A percentile compares a stretch with the other conserved stretches of the same genome.
Conservation (phyloP, 2,797 vertebrate species). For the Emydoidea blandingii region DNA sequence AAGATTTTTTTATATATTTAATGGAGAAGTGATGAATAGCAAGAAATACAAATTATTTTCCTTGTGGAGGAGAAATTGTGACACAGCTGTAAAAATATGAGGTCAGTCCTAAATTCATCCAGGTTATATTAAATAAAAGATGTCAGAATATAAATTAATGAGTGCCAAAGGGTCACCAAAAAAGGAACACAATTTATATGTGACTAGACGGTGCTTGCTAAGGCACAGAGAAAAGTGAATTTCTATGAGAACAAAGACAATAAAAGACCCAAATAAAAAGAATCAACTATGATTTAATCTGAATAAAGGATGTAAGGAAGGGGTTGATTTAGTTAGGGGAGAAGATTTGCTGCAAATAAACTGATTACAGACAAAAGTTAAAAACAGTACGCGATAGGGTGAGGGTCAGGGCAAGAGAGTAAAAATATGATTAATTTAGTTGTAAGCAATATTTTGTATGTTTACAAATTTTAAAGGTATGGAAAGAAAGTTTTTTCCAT, state of each 20-base stretch:
- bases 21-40: neutral
- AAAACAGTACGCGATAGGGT: neutral
- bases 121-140: neutral
- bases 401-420: neutral
- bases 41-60: neutral
- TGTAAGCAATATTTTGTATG: neutral
- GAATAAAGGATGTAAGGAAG: neutral
- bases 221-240: slow-evolving; percentile 8
- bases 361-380: neutral
- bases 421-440: neutral
- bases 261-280: neutral
- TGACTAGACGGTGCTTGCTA: neutral
- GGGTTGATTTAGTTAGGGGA: neutral
- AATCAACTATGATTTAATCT: neutral
- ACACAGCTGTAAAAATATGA: slow-evolving; percentile 29
- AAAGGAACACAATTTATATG: neutral
- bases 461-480: neutral
- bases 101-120: neutral
- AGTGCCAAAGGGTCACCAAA: neutral
- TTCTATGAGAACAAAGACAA: neutral
- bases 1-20: neutral
- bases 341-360: neutral
- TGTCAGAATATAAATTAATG: neutral
- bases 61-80: neutral
- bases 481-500: neutral